These are phyloP conservation scores for Diuraphis noxia DNA, from an alignment of 1,140 invertebrate species.

Conservation along the genomic window DNA sequence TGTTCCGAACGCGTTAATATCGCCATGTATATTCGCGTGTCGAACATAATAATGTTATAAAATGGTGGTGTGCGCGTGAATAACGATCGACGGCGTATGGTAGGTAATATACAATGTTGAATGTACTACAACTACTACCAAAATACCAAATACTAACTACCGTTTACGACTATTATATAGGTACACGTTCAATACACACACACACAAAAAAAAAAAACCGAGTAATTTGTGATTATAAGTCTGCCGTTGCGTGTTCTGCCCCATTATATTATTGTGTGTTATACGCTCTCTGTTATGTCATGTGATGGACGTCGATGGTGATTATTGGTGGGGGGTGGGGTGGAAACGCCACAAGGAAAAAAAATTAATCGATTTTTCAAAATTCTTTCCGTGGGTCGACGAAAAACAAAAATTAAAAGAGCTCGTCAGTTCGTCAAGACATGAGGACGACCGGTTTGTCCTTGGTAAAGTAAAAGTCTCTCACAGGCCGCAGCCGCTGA, in stretches of 20 bases:
- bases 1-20: background rate
- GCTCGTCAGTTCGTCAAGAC: background rate
- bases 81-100: background rate
- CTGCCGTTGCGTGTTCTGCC: background rate
- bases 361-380: conserved; percentile 10
- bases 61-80: background rate
- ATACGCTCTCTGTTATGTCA: background rate
- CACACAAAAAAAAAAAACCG: background rate
- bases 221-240: background rate
- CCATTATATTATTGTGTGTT: background rate
- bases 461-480: conserved; percentile 6
- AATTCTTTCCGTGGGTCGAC: background rate
- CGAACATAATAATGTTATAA: background rate
- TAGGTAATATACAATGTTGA: too few relatives aligned
- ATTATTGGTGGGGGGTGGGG: background rate
- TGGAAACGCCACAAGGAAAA: background rate
- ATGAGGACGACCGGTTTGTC: background rate
- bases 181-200: background rate
- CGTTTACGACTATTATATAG: background rate
- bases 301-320: background rate
- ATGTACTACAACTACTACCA: background rate
- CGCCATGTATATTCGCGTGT: background rate
- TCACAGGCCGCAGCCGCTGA: background rate
- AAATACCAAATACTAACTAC: background rate
- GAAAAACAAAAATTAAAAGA: background rate